These are phyloP conservation scores for Morone saxatilis DNA, from an alignment of 2,113 vertebrate species.

Conservation along the genomic window DNA sequence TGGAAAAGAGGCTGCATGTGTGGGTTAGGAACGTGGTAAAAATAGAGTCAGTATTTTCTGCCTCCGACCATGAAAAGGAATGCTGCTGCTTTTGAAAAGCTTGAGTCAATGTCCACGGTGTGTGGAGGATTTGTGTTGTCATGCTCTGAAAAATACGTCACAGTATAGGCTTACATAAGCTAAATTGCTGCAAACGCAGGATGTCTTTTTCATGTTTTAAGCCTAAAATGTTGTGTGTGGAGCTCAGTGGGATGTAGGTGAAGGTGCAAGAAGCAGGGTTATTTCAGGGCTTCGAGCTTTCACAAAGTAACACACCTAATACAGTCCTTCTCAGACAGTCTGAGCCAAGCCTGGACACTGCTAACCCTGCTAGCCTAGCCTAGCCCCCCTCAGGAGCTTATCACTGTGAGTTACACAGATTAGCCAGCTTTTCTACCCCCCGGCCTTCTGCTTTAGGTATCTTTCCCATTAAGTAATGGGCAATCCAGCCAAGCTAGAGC, in stretches of 20 bases:
- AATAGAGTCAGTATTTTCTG: conserved; percentile 65
- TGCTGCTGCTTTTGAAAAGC: conserved; percentile 42
- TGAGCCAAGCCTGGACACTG: conserved; percentile 58
- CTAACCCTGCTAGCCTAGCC: conserved; percentile 51
- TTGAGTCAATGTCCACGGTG: conserved; percentile 16
- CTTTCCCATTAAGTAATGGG: conserved; percentile 71
- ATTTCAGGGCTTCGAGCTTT: conserved; percentile 29
- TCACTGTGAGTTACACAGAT: conserved; percentile 68
- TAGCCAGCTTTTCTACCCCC: conserved; percentile 57
- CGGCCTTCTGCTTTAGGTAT: conserved; percentile 45
- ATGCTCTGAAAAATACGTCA: conserved; percentile 38
- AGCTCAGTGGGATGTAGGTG: conserved; percentile 19
- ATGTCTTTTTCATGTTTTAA: background rate
- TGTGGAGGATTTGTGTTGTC: conserved; percentile 55
- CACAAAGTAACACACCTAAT: conserved; percentile 36
- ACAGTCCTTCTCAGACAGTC: conserved; percentile 70
- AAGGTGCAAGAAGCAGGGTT: conserved; percentile 36
- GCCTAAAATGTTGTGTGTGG: background rate
- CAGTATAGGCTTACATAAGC: conserved; percentile 28
- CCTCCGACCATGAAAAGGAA: conserved; percentile 59
- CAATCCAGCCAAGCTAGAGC: background rate
- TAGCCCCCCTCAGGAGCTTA: conserved; percentile 57
- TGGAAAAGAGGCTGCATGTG: conserved; percentile 37
- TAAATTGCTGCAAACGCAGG: conserved; percentile 12
- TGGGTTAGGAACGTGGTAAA: conserved; percentile 61